Evolutionary conservation across 2,888 invertebrate species (phyloP).

Genomic region (Lottia scabra): DNA sequence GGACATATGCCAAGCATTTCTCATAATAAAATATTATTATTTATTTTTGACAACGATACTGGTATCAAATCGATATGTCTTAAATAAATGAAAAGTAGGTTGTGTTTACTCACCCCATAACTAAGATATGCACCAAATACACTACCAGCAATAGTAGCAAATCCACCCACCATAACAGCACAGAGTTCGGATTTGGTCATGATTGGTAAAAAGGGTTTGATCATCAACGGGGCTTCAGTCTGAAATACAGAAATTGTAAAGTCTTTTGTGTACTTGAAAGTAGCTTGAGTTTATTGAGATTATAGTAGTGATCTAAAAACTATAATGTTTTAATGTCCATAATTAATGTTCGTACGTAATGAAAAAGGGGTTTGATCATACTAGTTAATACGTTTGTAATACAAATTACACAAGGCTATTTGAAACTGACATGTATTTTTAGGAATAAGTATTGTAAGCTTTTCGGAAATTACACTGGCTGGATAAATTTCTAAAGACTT

Average conservation of each 20-base stretch:
- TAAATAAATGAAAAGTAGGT: background rate
- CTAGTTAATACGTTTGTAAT: no score
- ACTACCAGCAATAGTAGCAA: slow-evolving; percentile 90
- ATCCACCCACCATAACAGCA: slow-evolving; percentile 92
- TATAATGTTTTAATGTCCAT: background rate
- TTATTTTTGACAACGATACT: no score
- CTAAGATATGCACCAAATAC: slow-evolving; percentile 92
- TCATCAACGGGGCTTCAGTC: slow-evolving; percentile 90
- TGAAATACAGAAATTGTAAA: slow-evolving; percentile 64
- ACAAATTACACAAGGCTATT: no score
- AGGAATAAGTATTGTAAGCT: background rate
- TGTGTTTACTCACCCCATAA: slow-evolving; percentile 79
- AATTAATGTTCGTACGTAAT: no score
- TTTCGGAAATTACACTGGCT: no score
- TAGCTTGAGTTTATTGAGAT: background rate
- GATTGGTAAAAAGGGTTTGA: slow-evolving; percentile 84
- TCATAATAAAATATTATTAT: no score
- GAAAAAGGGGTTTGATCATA: background rate
- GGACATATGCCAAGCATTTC: no score
- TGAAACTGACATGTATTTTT: background rate
- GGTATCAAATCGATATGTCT: no score
- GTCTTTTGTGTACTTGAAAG: no score
- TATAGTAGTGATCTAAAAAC: slow-evolving; percentile 71
- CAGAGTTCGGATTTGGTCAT: slow-evolving; percentile 93
- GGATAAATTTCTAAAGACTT: slow-evolving; percentile 62